Evolutionary conservation across 2,113 vertebrate genomes (phyloP).

Genomic region (Platysternon megacephalum): DNA sequence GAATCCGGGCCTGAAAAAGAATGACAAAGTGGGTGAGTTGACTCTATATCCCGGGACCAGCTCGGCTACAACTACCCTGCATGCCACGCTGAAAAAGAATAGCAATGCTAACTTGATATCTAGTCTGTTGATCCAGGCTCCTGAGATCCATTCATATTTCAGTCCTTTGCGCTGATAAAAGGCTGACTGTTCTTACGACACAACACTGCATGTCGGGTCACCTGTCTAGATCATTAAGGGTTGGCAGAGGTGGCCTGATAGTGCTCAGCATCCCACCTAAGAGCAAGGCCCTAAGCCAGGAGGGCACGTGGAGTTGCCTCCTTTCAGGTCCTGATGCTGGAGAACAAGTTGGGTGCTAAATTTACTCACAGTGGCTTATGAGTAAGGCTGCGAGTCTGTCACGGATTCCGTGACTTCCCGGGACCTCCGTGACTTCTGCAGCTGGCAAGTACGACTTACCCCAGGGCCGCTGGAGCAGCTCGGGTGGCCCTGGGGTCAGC

Average conservation of each 20-base stretch:
- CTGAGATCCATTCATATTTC: background rate
- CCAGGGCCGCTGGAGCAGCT: no score
- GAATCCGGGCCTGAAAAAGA: constrained; percentile 58
- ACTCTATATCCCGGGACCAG: no score
- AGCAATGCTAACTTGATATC: no score
- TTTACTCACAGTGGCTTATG: background rate
- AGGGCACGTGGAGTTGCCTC: background rate
- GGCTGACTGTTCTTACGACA: background rate
- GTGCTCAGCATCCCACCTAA: background rate
- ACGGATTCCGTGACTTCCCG: no score
- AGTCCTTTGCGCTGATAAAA: background rate
- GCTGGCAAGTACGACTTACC: no score
- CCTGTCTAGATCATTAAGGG: fast-evolving
- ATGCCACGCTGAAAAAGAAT: no score
- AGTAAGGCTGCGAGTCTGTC: no score
- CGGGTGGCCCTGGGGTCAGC: fast-evolving
- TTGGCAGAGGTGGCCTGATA: background rate
- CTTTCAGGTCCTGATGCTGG: fast-evolving
- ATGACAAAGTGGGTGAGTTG: background rate
- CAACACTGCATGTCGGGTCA: fast-evolving
- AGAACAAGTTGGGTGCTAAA: no score
- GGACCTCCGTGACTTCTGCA: no score
- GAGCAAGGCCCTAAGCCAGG: background rate
- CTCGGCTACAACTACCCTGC: no score
- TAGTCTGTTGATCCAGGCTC: background rate